Evolutionary conservation across 2,888 invertebrate species (phyloP), one percentile per base, ranked within the genome.

Genomic region (Caenorhabditis panamensis): DNA sequence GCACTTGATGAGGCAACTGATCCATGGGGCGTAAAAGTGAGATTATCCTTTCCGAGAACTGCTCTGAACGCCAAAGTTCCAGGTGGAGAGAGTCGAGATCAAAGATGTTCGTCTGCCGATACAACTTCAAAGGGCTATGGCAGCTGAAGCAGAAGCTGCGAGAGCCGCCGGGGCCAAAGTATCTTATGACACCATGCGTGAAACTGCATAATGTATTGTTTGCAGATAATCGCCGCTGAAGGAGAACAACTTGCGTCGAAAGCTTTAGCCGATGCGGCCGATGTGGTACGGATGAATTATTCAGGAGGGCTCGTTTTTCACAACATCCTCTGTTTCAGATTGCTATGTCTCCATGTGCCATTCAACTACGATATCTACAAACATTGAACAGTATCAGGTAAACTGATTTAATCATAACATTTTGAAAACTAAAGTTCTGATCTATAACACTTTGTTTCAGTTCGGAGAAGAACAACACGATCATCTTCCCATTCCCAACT

Each of bases 401-500:
- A n/a, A n/a, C n/a, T n/a, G n/a, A n/a, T n/a, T n/a, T n/a, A n/a
- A n/a, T n/a, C n/a, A n/a, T n/a, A n/a, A n/a, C n/a, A n/a, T n/a
- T n/a, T n/a, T n/a, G n/a, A n/a, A n/a, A n/a, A n/a, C n/a, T n/a
- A n/a, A n/a, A n/a, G n/a, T n/a, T n/a, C n/a, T n/a, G n/a, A n/a
- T n/a, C n/a, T n/a, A n/a, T n/a, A n/a, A n/a, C n/a, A n/a, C n/a
- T 62, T 37, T 1, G 49, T 79, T 82, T 31, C 91, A 96, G 96
- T 26, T 95, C 96, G 24, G 97, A 97, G 93, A 97, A 97, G 93
- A 97, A 97, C 92, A 96, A 96, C n/a, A 97, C 97, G 11, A 97
- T 97, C 90, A 95, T 97, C 66, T 97, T 97, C 92, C 97, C 97
- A 20, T 92, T 96, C 88, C 95, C 95, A n/a, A 94, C 96, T 92